These are phyloP conservation scores for Leptocoma aspasia DNA, from an alignment of 2,113 vertebrate genomes.

Conservation along the genomic window DNA sequence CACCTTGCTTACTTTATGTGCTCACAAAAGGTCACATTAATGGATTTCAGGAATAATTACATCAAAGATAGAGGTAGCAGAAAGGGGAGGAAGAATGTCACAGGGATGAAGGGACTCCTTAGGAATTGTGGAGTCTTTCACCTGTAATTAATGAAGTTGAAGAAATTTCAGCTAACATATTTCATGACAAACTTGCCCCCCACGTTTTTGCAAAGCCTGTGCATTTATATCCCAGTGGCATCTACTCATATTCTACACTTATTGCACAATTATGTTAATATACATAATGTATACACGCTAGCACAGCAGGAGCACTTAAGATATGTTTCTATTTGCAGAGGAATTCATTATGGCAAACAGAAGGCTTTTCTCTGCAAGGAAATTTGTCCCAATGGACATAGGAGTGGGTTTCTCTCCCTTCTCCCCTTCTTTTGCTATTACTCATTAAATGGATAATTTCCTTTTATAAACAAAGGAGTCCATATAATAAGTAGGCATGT, in stretches of 20 bases:
- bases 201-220: neutral
- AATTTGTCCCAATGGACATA: neutral
- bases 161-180: neutral
- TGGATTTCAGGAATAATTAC: neutral
- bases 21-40: neutral
- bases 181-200: neutral
- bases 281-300: neutral
- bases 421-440: neutral
- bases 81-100: neutral
- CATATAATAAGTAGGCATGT: neutral
- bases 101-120: neutral
- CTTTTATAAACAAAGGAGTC: conserved; percentile 23
- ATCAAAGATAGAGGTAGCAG: fast-evolving
- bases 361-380: neutral
- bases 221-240: neutral
- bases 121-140: neutral
- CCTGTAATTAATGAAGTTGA: neutral
- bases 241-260: neutral
- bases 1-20: neutral
- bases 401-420: neutral
- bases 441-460: conserved; percentile 31
- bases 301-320: neutral
- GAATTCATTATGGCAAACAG: neutral
- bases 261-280: neutral
- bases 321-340: neutral